These are phyloP conservation scores for Pipistrellus kuhlii DNA, from an alignment of 2,797 vertebrate genomes.

Conservation along the genomic window DNA sequence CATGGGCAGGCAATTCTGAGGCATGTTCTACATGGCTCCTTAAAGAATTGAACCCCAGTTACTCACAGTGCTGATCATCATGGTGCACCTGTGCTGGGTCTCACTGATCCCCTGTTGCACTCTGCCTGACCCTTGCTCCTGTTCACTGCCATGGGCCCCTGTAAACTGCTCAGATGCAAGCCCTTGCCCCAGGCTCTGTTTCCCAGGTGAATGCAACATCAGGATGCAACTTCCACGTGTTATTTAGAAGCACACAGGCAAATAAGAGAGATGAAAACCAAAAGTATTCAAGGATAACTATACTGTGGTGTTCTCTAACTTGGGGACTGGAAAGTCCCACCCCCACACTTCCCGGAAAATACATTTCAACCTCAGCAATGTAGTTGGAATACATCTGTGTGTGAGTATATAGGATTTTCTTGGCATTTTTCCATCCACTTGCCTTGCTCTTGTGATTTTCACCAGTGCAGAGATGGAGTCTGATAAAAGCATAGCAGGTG, in stretches of 20 bases:
- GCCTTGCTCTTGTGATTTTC: neutral
- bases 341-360: neutral
- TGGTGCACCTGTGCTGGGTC: neutral
- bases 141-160: neutral
- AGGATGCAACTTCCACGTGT: neutral
- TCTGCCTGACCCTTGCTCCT: no score
- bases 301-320: neutral
- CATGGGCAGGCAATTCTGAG: neutral
- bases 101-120: neutral
- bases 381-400: neutral
- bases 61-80: neutral
- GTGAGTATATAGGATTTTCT: neutral
- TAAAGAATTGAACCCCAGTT: neutral
- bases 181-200: neutral
- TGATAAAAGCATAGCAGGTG: neutral
- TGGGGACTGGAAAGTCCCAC: neutral
- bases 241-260: neutral
- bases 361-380: neutral
- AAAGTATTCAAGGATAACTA: neutral
- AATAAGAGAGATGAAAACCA: neutral
- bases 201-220: accelerated
- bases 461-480: neutral
- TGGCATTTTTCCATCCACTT: neutral
- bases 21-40: neutral
- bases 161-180: neutral